These are phyloP conservation scores for Eurosta solidaginis DNA, from an alignment of 1,140 invertebrate genomes.

Conservation along the genomic window DNA sequence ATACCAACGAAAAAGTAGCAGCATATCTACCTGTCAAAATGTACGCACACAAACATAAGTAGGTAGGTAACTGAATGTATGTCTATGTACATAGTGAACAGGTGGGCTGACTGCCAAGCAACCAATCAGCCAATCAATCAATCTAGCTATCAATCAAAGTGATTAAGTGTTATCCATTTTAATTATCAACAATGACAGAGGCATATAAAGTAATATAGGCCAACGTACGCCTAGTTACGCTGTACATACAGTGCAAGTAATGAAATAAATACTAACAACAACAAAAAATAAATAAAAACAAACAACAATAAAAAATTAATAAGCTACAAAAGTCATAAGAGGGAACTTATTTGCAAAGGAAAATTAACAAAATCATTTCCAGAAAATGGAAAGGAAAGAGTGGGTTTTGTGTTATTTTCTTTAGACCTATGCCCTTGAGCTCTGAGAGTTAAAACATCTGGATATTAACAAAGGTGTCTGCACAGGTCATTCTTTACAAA, in stretches of 20 bases:
- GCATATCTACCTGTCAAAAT: neutral
- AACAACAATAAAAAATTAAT: no score
- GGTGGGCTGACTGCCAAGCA: neutral
- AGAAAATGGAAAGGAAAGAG: no score
- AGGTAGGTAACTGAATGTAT: neutral
- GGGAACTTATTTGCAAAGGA: no score
- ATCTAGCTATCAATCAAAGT: conserved; percentile 19
- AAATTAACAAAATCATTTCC: no score
- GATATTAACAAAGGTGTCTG: no score
- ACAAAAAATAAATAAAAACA: no score
- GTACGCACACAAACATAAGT: neutral
- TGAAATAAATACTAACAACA: conserved; percentile 2
- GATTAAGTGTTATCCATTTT: conserved; percentile 25
- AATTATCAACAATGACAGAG: conserved; percentile 17
- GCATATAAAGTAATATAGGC: neutral
- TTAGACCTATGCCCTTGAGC: no score
- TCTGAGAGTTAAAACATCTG: no score
- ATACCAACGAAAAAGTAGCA: no score
- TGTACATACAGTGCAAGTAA: neutral
- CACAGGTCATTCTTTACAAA: no score
- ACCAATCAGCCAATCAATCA: conserved; percentile 20
- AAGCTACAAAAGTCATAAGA: no score
- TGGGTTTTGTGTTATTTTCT: no score
- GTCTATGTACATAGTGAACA: neutral
- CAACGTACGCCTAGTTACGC: neutral